Evolutionary conservation across 2,888 invertebrate genomes (phyloP).

Genomic region (Penaeus monodon): DNA sequence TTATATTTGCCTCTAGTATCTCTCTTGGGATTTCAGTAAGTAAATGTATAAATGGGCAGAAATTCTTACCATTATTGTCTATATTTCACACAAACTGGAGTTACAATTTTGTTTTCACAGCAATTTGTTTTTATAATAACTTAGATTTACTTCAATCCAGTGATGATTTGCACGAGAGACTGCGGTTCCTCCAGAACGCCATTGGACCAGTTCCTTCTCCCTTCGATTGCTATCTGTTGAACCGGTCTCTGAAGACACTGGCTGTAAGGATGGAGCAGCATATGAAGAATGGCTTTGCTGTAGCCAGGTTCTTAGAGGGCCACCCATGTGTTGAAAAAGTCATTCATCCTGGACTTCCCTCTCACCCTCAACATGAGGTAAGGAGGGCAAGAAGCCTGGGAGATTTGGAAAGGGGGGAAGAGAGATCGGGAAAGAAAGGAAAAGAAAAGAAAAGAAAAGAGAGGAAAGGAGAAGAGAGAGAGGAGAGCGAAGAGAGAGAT

Average conservation of each 20-base stretch:
- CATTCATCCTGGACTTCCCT: conserved; percentile 85
- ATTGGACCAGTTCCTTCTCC: conserved; percentile 95
- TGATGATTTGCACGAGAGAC: conserved; percentile 78
- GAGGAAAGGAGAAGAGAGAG: too few relatives aligned
- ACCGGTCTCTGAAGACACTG: conserved; percentile 92
- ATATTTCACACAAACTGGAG: neutral
- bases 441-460: too few relatives aligned
- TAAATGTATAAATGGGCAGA: neutral
- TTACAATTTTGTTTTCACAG: neutral
- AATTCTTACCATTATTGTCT: neutral
- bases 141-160: conserved; percentile 68
- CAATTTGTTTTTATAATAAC: neutral
- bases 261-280: conserved; percentile 92
- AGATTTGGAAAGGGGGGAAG: too few relatives aligned
- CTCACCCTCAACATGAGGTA: conserved; percentile 85
- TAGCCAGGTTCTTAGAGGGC: conserved; percentile 85
- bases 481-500: too few relatives aligned
- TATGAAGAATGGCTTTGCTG: conserved; percentile 80
- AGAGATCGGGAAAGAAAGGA: too few relatives aligned
- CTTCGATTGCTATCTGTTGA: conserved; percentile 94
- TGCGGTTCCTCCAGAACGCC: conserved; percentile 90
- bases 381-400: neutral
- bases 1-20: neutral
- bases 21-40: neutral
- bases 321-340: conserved; percentile 86